Conservation (phyloP, 2,113 vertebrate genomes). For the Turdus rufiventris region DNA sequence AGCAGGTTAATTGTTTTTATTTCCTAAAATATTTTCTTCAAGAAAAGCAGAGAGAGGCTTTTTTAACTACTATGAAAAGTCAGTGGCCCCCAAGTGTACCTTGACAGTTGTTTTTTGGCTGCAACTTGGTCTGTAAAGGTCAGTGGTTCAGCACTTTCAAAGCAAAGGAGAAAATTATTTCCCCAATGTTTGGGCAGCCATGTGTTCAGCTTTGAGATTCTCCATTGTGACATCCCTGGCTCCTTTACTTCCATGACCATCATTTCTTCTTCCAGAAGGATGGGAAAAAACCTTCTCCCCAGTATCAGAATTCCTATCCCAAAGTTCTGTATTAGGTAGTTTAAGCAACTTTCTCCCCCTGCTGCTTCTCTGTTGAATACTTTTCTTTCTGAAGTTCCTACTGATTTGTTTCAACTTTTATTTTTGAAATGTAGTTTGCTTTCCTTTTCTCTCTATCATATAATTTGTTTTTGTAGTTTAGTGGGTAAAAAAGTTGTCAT, state of each 20-base stretch:
- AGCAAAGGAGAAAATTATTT: neutral
- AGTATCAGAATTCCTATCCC: neutral
- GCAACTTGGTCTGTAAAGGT: neutral
- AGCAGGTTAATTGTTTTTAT: neutral
- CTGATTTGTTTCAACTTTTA: neutral
- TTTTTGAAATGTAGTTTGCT: neutral
- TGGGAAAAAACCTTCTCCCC: neutral
- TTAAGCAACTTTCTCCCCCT: neutral
- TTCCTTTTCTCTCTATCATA: neutral
- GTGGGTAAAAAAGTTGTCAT: neutral
- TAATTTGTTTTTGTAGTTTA: neutral
- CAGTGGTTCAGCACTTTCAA: neutral
- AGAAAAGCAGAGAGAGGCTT: neutral
- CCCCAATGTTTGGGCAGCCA: neutral
- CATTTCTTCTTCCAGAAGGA: neutral
- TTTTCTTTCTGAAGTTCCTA: neutral
- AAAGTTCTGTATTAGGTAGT: neutral
- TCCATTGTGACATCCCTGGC: neutral
- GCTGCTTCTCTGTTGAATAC: neutral
- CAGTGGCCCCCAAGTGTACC: neutral
- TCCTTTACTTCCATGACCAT: neutral
- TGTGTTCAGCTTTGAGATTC: neutral
- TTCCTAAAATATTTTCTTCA: neutral
- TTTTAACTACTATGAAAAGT: neutral
- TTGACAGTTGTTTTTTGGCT: neutral